phyloP scores from a whole-genome alignment of 2,888 invertebrate species.

The Hemaris fuciformis region DNA sequence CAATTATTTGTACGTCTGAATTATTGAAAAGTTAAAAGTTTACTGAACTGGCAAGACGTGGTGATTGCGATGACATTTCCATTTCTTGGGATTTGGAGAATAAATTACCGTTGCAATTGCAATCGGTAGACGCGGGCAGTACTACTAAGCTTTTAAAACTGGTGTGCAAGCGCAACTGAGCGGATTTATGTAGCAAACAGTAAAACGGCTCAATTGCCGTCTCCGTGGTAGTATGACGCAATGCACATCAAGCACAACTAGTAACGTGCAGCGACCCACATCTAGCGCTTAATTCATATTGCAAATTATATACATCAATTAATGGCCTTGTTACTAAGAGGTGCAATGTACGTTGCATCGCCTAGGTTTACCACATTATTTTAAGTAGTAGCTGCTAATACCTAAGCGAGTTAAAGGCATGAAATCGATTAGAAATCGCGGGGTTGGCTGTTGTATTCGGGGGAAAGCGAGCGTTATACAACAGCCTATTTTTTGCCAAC shows the following conservation, averaged over 20 bases:
- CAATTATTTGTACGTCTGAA: background rate
- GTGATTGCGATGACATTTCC: no score
- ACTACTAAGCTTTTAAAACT: background rate
- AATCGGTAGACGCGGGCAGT: no score
- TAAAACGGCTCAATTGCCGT: conserved; percentile 23
- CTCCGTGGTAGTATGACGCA: conserved; percentile 28
- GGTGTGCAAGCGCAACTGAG: background rate
- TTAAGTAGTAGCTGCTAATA: conserved; percentile 15
- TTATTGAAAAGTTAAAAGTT: background rate
- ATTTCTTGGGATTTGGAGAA: no score
- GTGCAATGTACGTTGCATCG: background rate
- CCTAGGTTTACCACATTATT: background rate
- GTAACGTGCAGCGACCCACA: conserved; percentile 24
- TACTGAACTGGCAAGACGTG: background rate
- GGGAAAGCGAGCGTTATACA: conserved; percentile 38
- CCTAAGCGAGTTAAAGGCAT: conserved; percentile 30
- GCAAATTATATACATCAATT: conserved; percentile 8
- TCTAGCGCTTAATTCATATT: conserved; percentile 18
- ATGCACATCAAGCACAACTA: conserved; percentile 20
- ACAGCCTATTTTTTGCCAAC: conserved; percentile 24
- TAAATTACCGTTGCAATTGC: no score
- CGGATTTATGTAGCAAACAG: conserved; percentile 20
- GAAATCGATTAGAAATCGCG: conserved; percentile 44
- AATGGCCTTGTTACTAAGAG: background rate
- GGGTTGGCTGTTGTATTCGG: conserved; percentile 23